Evolutionary conservation across 2,797 vertebrate genomes (phyloP), one percentile per base, ranked within the genome.

Genomic region (Urophycis tenuis): DNA sequence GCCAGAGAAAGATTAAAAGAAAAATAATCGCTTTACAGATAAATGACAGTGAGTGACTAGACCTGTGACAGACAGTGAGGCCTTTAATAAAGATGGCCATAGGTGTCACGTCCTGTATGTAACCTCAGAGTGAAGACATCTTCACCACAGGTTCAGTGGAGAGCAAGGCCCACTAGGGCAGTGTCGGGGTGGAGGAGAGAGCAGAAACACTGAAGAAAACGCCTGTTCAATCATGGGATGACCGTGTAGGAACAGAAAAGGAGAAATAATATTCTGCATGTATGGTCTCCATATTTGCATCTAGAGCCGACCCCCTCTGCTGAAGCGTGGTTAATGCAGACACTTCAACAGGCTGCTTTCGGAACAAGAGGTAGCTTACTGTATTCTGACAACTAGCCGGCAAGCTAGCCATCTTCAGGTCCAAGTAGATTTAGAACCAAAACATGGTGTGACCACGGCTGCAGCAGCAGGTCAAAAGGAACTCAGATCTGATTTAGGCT

Each of bases 81-180:
- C 79, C 80, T 74, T 86, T 83, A 87, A 84, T 9, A 87, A 60
- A 87, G 81, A 82, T 79, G 87, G 81, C 84, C 85, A 74, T 33
- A 2, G 36, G 82, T 83, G 85, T 81, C 77, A 75, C 81, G 74
- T 87, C 83, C 82, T 83, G 80, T 83, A 86, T 84, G 78, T 41
- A 81, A 87, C 83, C 74, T 78, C 71, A 79, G 85, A 83, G 77
- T 81, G 79, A 80, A n/a, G n/a, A 78, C 35, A 86, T 75, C 83
- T 80, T 76, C 72, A 29, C 82, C 78, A 76, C 71, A 81, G 74
- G 77, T 81, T 82, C 77, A 87, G 78, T 75, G 75, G 85, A 85
- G 80, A 81, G 30, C 35, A 81, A 60, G 36, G 85, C 77, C 81
- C 64, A 19, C 64, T 69, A 69, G n/a, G 29, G 25, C 3, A 29